phyloP scores from a whole-genome alignment of 1,140 invertebrate species.

The Drosophila bipectinata region DNA sequence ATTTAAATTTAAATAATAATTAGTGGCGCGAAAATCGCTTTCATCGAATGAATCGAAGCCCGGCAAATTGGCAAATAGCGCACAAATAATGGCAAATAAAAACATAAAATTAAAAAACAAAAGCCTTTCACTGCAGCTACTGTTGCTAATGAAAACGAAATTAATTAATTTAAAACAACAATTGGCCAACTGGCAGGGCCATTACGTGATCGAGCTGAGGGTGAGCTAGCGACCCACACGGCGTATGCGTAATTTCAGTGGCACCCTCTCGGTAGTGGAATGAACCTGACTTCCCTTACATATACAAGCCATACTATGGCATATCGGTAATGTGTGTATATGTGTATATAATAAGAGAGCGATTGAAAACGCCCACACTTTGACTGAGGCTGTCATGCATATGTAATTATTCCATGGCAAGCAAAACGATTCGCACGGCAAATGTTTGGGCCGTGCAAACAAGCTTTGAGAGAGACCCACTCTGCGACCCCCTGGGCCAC shows the following conservation, averaged over 20 bases:
- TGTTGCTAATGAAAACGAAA: slow-evolving; percentile 74
- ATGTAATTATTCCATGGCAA: slow-evolving; percentile 76
- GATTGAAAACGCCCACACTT: slow-evolving; percentile 74
- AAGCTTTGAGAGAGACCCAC: slow-evolving; percentile 68
- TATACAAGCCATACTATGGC: neutral
- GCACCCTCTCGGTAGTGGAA: slow-evolving; percentile 15
- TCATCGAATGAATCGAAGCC: slow-evolving; percentile 56
- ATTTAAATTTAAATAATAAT: slow-evolving; percentile 83
- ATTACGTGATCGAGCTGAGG: slow-evolving; percentile 35
- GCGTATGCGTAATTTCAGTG: slow-evolving; percentile 68
- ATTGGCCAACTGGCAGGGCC: slow-evolving; percentile 46
- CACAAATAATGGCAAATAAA: slow-evolving; percentile 71
- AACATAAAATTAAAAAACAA: slow-evolving; percentile 71
- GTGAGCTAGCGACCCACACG: slow-evolving; percentile 1
- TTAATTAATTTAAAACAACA: slow-evolving; percentile 81
- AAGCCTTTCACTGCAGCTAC: slow-evolving; percentile 35
- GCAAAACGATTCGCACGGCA: slow-evolving; percentile 70
- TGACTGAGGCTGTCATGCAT: slow-evolving; percentile 74
- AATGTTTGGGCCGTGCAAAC: slow-evolving; percentile 75
- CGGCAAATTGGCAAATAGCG: slow-evolving; percentile 70
- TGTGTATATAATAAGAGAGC: slow-evolving; percentile 31
- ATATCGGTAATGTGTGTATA: slow-evolving; percentile 3
- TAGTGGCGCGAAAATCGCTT: slow-evolving; percentile 75
- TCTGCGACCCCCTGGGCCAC: slow-evolving; percentile 19
- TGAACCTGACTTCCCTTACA: slow-evolving; percentile 31